Conservation (phyloP, 2,113 vertebrate genomes). For the Crotalus viridis region DNA sequence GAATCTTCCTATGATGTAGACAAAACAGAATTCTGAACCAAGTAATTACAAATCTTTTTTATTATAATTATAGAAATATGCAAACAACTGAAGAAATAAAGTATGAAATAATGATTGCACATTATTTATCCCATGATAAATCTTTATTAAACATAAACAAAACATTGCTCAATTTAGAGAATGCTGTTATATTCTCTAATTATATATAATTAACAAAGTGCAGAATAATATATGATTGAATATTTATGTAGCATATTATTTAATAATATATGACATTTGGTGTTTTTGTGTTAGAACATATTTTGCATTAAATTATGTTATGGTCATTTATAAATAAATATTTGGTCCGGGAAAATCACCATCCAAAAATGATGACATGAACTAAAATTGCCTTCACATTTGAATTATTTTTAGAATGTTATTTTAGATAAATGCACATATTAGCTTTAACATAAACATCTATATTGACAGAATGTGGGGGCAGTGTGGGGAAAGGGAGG, state of each 20-base stretch:
- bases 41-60: not conserved
- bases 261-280: not conserved
- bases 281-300: not conserved
- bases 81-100: not conserved
- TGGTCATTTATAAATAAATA: not conserved
- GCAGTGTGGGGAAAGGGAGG: not conserved
- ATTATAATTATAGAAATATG: not conserved
- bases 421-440: not conserved
- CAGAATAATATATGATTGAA: not conserved
- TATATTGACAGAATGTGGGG: not conserved
- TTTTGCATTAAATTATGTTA: not conserved
- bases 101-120: not conserved
- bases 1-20: not conserved
- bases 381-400: not conserved
- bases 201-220: not conserved
- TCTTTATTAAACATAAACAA: not conserved
- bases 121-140: not conserved
- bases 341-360: not conserved
- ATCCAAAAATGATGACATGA: not conserved
- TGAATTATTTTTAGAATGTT: not conserved
- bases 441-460: not conserved
- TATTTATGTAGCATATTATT: not conserved
- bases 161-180: not conserved
- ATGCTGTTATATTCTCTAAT: not conserved
- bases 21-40: not conserved